Percentiles rank a stretch among this genome's conserved stretches.
Evolutionary conservation across 2,113 vertebrate species (phyloP).

Genomic region (Tachysurus vachellii): DNA sequence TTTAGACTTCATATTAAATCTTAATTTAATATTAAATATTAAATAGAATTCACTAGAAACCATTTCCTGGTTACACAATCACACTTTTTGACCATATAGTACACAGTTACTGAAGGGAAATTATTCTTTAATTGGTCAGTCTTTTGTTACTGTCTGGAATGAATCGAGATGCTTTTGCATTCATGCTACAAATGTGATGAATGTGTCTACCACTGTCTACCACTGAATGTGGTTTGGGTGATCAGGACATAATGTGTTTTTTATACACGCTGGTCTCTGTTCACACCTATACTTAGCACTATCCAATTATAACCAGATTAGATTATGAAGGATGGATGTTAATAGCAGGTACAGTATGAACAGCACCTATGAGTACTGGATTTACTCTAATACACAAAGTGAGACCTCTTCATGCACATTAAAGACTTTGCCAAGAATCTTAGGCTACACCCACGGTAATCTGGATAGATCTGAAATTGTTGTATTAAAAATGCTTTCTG

Average conservation of each 20-base stretch:
- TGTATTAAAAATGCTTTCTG: too few species aligned
- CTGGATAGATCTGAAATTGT: too few species aligned
- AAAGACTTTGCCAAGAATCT: neutral
- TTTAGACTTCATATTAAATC: too few species aligned
- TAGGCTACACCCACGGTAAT: too few species aligned
- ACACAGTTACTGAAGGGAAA: too few species aligned
- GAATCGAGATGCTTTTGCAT: neutral
- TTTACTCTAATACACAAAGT: neutral
- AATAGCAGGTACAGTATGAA: neutral
- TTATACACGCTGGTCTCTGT: neutral
- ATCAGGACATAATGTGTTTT: neutral
- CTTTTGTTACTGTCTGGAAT: neutral
- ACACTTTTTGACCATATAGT: too few species aligned
- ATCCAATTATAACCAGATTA: neutral
- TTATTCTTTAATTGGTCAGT: neutral
- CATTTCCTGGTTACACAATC: too few species aligned
- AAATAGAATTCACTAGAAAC: too few species aligned
- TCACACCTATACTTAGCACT: neutral
- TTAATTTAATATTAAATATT: too few species aligned
- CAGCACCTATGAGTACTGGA: neutral
- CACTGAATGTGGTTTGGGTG: neutral
- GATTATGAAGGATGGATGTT: neutral
- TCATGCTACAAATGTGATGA: neutral
- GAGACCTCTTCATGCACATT: neutral
- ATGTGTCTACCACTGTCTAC: neutral